Evolutionary conservation across 2,888 invertebrate genomes (phyloP).

Genomic region (Fragum whitleyi): DNA sequence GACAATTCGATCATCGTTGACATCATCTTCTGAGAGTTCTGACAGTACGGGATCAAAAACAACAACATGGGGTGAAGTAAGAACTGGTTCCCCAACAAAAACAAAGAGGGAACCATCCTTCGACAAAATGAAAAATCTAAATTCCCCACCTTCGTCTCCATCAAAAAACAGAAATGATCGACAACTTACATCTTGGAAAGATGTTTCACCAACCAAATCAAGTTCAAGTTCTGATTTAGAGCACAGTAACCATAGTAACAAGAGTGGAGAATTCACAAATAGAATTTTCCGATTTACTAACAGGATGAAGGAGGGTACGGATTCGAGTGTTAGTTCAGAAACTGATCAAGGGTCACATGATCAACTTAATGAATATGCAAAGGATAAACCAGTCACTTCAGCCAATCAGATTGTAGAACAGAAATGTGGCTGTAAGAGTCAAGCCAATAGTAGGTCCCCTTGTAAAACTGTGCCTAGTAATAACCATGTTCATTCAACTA

Average conservation of each 20-base stretch:
- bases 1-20: constrained; percentile 58
- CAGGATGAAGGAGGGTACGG: constrained; percentile 49
- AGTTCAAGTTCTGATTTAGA: constrained; percentile 57
- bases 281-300: constrained; percentile 54
- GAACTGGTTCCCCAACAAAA: constrained; percentile 53
- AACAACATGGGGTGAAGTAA: constrained; percentile 62
- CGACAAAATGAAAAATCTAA: constrained; percentile 30
- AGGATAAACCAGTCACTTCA: constrained; percentile 67
- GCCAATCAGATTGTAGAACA: constrained; percentile 39
- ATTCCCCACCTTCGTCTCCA: constrained; percentile 51
- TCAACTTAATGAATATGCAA: constrained; percentile 63
- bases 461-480: constrained; percentile 52
- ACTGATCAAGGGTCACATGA: constrained; percentile 53
- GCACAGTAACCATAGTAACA: constrained; percentile 53
- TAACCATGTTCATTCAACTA: constrained; percentile 40
- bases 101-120: constrained; percentile 29
- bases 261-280: constrained; percentile 42
- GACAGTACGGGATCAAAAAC: constrained; percentile 47
- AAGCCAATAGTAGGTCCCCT: constrained; percentile 46
- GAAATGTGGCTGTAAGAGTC: constrained; percentile 64
- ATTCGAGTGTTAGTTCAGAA: constrained; percentile 55
- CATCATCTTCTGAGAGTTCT: constrained; percentile 59
- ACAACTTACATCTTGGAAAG: constrained; percentile 73
- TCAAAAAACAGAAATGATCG: constrained; percentile 51
- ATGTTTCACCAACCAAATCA: constrained; percentile 74